Conservation (phyloP, 2,888 invertebrate species). For the Drosophila anomalata region DNA sequence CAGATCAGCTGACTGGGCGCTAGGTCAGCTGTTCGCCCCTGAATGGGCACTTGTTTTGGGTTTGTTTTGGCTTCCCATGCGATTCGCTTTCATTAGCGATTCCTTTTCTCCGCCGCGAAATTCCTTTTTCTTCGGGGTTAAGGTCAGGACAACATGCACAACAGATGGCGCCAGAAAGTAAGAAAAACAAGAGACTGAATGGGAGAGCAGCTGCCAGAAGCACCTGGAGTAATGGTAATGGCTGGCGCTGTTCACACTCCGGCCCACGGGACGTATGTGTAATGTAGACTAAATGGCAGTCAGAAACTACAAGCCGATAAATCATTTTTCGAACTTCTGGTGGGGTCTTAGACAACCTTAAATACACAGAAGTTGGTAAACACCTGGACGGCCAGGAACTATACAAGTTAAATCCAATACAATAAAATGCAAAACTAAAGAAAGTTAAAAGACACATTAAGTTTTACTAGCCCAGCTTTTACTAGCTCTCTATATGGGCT, state of each 20-base stretch:
- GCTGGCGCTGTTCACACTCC: constrained; percentile 62
- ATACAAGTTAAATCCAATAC: background rate
- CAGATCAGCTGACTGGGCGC: constrained; percentile 55
- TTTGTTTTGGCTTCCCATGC: constrained; percentile 45
- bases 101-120: constrained; percentile 3
- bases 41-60: constrained; percentile 35
- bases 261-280: constrained; percentile 49
- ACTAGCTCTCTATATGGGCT: constrained; percentile 3
- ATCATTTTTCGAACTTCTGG: background rate
- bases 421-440: background rate
- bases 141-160: constrained; percentile 62
- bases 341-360: background rate
- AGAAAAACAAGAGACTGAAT: background rate
- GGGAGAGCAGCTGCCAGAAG: constrained; percentile 15
- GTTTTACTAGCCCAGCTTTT: constrained; percentile 10
- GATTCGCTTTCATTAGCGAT: constrained; percentile 12
- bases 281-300: background rate
- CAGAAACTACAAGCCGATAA: background rate
- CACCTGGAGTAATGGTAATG: constrained; percentile 60
- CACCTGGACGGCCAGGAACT: background rate
- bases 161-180: constrained; percentile 62
- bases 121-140: constrained; percentile 53
- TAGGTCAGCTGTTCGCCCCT: constrained; percentile 55
- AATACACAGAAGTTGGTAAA: background rate
- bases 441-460: constrained; percentile 4